Conservation (phyloP, 2,113 vertebrate species). For the Microcebus griseorufus region DNA sequence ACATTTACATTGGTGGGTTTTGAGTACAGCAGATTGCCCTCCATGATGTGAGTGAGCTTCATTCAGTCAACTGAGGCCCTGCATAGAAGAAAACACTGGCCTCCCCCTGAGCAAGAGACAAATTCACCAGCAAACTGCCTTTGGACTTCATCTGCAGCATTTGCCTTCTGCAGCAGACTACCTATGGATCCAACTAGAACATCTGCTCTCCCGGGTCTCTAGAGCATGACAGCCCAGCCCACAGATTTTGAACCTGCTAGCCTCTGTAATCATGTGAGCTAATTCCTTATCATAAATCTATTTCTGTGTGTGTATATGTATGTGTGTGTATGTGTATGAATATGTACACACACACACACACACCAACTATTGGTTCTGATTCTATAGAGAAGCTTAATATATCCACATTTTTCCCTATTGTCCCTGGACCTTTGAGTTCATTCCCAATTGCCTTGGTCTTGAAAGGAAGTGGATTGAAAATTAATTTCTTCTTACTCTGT, state of each 20-base stretch:
- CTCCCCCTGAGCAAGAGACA: background rate
- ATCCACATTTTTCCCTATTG: background rate
- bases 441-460: slow-evolving; percentile 6
- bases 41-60: background rate
- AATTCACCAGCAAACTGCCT: background rate
- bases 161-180: background rate
- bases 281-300: background rate
- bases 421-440: background rate
- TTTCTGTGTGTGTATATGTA: background rate
- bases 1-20: background rate
- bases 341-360: background rate
- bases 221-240: background rate
- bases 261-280: background rate
- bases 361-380: background rate
- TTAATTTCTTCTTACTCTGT: slow-evolving; percentile 12
- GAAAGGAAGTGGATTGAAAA: background rate
- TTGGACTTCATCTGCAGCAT: background rate
- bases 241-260: background rate
- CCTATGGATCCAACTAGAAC: background rate
- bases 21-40: background rate
- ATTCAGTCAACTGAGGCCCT: background rate
- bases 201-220: background rate
- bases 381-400: background rate
- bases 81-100: background rate
- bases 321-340: background rate